Evolutionary conservation across 2,113 vertebrate genomes (phyloP).

Genomic region (Centrocercus urophasianus): DNA sequence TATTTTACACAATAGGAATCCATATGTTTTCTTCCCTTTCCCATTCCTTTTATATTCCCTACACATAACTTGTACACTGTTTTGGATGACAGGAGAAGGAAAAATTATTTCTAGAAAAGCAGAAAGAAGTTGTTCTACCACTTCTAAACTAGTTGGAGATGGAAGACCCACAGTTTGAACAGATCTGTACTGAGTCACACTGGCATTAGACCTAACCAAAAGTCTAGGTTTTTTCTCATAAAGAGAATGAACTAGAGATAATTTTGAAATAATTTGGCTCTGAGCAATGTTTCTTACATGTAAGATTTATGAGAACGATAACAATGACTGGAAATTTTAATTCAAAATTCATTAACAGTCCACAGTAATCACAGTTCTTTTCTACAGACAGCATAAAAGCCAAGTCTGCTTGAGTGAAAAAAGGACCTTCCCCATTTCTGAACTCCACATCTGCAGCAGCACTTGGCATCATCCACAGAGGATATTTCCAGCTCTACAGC

Average conservation of each 20-base stretch:
- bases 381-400: background rate
- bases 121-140: background rate
- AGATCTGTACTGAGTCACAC: slow-evolving; percentile 16
- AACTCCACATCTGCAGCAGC: background rate
- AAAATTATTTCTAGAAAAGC: background rate
- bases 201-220: background rate
- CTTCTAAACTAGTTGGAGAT: background rate
- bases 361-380: background rate
- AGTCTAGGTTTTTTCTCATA: slow-evolving; percentile 20
- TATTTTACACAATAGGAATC: background rate
- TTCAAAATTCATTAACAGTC: slow-evolving; percentile 50
- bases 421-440: background rate
- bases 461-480: background rate
- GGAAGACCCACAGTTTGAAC: background rate
- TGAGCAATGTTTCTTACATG: slow-evolving; percentile 40
- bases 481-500: background rate
- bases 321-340: slow-evolving; percentile 26
- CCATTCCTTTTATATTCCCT: background rate
- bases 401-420: background rate
- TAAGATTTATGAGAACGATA: slow-evolving; percentile 30
- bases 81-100: background rate
- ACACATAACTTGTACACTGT: background rate
- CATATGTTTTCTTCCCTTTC: background rate
- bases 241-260: slow-evolving; percentile 20
- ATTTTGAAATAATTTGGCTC: slow-evolving; percentile 42